These are phyloP conservation scores for Ellobius talpinus DNA, from an alignment of 2,113 vertebrate genomes.

Conservation along the genomic window DNA sequence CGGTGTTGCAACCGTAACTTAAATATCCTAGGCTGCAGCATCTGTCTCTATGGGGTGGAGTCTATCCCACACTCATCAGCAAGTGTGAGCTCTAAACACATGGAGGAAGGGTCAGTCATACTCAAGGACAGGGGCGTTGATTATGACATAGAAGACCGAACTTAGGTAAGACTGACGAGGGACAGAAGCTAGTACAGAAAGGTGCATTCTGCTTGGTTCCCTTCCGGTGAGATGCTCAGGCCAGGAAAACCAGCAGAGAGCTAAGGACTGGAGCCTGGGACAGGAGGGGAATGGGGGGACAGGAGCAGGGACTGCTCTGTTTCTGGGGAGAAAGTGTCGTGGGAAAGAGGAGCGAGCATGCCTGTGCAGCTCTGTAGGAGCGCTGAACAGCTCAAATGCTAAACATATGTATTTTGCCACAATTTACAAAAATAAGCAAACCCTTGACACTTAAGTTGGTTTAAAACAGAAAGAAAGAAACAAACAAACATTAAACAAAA, in stretches of 20 bases:
- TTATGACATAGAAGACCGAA: accelerated
- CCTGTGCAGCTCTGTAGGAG: accelerated
- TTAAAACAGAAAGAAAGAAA: not conserved
- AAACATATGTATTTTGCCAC: constrained; percentile 32
- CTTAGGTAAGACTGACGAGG: accelerated
- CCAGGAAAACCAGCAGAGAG: not conserved
- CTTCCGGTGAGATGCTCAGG: accelerated
- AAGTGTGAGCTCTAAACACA: accelerated
- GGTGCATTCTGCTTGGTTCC: accelerated
- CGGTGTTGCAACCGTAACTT: accelerated
- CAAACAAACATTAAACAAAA: not conserved
- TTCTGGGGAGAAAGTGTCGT: accelerated
- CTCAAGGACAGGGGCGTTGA: not conserved
- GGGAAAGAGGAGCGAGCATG: accelerated
- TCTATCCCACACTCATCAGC: accelerated
- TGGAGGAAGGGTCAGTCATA: not conserved
- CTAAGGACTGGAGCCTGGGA: not conserved
- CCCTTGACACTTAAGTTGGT: not conserved
- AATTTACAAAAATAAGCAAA: not conserved
- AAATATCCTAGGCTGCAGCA: accelerated
- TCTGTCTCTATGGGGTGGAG: accelerated
- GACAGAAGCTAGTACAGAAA: accelerated
- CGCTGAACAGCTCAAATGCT: not conserved
- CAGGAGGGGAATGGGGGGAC: not conserved
- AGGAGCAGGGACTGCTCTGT: not conserved